Conservation (phyloP, 1,140 invertebrate species). For the Nasonia longicornis region DNA sequence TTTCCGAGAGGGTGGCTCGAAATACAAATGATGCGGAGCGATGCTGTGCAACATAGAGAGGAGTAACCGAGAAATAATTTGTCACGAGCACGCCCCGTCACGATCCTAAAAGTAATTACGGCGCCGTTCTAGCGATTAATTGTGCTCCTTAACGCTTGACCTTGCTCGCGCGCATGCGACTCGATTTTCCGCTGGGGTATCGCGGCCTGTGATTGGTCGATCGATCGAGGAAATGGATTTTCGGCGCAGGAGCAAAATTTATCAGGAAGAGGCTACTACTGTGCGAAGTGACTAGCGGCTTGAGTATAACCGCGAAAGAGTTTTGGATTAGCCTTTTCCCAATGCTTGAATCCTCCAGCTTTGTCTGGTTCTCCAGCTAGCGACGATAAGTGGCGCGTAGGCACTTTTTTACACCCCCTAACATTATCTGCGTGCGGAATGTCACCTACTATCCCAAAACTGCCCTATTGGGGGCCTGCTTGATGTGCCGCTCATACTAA, state of each 20-base stretch:
- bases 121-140: neutral
- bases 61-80: constrained; percentile 14
- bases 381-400: too few relatives aligned
- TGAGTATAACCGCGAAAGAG: too few relatives aligned
- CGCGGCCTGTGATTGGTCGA: neutral
- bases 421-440: too few relatives aligned
- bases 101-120: neutral
- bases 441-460: too few relatives aligned
- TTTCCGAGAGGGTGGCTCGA: neutral
- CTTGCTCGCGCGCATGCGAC: neutral
- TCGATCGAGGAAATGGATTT: neutral
- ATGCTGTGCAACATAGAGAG: neutral
- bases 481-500: too few relatives aligned
- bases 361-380: too few relatives aligned
- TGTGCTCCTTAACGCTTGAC: neutral
- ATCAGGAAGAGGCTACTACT: neutral
- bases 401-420: too few relatives aligned
- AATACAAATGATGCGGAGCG: neutral
- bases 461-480: too few relatives aligned
- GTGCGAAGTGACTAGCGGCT: neutral
- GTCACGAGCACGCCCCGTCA: neutral
- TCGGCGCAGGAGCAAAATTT: neutral
- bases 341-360: too few relatives aligned
- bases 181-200: neutral
- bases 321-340: too few relatives aligned